These are phyloP conservation scores for Hiodon alosoides DNA, from an alignment of 2,113 vertebrate species.

Conservation along the genomic window DNA sequence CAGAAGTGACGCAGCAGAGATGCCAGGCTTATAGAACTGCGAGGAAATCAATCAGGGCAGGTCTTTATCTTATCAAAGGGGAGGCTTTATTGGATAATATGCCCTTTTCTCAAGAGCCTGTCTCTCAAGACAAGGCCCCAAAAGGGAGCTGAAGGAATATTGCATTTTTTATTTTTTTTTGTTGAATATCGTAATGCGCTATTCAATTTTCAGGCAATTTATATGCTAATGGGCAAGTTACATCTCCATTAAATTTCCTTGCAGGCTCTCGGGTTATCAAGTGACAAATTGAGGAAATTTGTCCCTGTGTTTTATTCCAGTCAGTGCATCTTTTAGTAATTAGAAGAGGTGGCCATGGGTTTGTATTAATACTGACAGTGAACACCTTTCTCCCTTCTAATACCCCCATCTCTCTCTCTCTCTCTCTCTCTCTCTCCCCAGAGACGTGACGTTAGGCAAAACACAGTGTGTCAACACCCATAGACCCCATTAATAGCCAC, in stretches of 20 bases:
- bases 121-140: constrained; percentile 25
- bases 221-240: constrained; percentile 46
- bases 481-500: constrained; percentile 5
- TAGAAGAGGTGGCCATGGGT: constrained; percentile 30
- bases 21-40: constrained; percentile 11
- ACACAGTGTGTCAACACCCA: constrained; percentile 3
- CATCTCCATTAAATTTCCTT: constrained; percentile 44
- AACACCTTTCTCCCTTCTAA: constrained; percentile 12
- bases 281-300: constrained; percentile 34
- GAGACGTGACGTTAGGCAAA: background rate
- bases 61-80: constrained; percentile 39
- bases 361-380: constrained; percentile 19
- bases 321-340: constrained; percentile 31
- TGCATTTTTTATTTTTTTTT: constrained; percentile 25
- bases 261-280: constrained; percentile 37
- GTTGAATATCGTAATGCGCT: constrained; percentile 41
- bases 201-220: constrained; percentile 51
- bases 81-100: constrained; percentile 37
- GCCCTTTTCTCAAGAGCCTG: constrained; percentile 31
- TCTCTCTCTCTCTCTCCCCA: background rate
- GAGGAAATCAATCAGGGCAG: constrained; percentile 20
- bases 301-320: constrained; percentile 30
- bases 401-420: background rate
- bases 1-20: constrained; percentile 4
- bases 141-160: constrained; percentile 33